phyloP scores from a whole-genome alignment of 2,797 vertebrate species.

The Cyclopterus lumpus region DNA sequence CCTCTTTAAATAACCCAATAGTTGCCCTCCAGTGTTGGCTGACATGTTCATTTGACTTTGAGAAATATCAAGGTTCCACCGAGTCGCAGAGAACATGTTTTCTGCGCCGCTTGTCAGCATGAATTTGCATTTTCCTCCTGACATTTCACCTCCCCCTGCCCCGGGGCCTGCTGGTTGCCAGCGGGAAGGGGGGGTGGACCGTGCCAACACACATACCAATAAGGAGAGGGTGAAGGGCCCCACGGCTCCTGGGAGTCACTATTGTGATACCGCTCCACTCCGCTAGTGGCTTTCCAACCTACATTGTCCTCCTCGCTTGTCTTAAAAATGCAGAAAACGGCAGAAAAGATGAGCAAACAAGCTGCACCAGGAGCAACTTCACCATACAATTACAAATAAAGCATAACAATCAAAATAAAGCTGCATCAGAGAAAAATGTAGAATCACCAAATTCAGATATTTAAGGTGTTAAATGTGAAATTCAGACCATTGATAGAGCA shows the following conservation, averaged over 20 bases:
- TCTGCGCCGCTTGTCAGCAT: conserved; percentile 80
- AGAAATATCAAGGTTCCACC: conserved; percentile 84
- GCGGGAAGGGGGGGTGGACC: conserved; percentile 25
- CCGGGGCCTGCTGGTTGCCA: conserved; percentile 55
- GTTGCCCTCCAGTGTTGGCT: conserved; percentile 68
- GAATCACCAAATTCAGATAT: not conserved
- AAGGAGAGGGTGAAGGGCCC: conserved; percentile 62
- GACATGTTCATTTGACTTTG: conserved; percentile 85
- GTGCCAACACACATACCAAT: conserved; percentile 70
- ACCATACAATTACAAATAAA: not conserved
- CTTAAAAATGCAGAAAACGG: not conserved
- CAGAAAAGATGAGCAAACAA: not conserved
- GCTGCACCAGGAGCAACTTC: not conserved
- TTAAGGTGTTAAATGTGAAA: not conserved
- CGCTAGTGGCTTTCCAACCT: conserved; percentile 14
- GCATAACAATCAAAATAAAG: not conserved
- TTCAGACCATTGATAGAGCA: not conserved
- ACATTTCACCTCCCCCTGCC: conserved; percentile 77
- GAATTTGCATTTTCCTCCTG: conserved; percentile 77
- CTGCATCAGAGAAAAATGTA: not conserved
- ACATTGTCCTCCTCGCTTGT: conserved; percentile 12
- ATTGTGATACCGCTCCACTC: conserved; percentile 16
- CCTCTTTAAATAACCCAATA: conserved; percentile 80
- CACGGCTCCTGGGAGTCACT: conserved; percentile 50
- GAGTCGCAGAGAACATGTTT: conserved; percentile 82